Base-by-base conservation (phyloP, 2,888 invertebrate genomes). In the Rhingia campestris region DNA sequence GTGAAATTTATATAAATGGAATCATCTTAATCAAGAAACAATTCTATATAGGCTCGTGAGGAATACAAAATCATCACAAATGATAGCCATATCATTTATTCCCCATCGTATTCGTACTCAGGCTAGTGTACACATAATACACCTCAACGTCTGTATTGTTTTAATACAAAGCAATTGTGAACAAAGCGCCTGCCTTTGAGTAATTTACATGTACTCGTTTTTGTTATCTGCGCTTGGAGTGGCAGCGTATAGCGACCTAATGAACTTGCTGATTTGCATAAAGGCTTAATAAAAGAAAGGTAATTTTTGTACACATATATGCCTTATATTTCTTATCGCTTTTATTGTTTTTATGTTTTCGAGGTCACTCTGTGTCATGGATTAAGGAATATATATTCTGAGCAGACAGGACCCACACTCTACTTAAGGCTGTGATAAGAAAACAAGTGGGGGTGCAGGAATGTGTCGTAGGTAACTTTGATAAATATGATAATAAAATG, bases 371-470 rank as follows among this genome's bases (percentile, higher is more conserved):
- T 10, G 7, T 45, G 5, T 6, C 30, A 22, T 32, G 32, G 35
- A 45, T 73, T 45, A 39, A 10, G n/a, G 33, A 5, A 37, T 54
- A 10, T 41, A 58, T 43, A 32, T 53, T 73, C 12, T 33, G 5
- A 35, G 2, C 7, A 53, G 12, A 7, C 14, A 10, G 47, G 30
- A n/a, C 35, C 9, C 45, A 30, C n/a, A 22, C 45, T 45, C 45
- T 45, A 64, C 63, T 64, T 10, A 72, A 43, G 14, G 32, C 6
- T 4, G 39, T 45, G 73, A 73, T 64, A 73, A 45, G 37, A 73
- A 37, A 51, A 37, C 22, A 2, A 22, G 22, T 22, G 22, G 22
- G 22, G 22, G 22, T 22, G 22, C 22, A 22, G 1, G 22, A 22
- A 22, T 22, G 22, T 1, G 22, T 22, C 22, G 2, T 22, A 22